A percentile compares a stretch with the other conserved stretches of the same genome.
Evolutionary conservation across 2,888 invertebrate species (phyloP).

Genomic region (Cantharis nigra): DNA sequence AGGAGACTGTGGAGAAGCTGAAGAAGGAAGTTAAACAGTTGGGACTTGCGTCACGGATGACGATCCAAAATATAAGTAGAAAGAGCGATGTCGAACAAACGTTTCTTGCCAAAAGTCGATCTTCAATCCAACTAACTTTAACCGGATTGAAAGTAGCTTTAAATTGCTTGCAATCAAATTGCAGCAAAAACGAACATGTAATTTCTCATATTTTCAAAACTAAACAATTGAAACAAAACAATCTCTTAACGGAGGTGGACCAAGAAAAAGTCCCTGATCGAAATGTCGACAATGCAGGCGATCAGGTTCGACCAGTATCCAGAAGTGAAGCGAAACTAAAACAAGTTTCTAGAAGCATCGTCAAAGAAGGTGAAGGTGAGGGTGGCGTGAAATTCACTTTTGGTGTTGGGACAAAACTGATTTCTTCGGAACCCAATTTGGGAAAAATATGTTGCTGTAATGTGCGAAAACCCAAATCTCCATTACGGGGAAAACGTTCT

Average conservation of each 20-base stretch:
- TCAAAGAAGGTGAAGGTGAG: not conserved
- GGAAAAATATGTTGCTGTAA: not conserved
- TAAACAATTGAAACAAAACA: not conserved
- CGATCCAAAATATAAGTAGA: not conserved
- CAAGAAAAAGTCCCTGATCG: not conserved
- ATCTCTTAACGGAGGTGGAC: too few relatives aligned
- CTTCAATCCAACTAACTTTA: not conserved
- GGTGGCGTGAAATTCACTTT: not conserved
- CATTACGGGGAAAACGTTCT: not conserved
- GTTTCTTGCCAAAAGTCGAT: not conserved
- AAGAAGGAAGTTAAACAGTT: not conserved
- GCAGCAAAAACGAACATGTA: not conserved
- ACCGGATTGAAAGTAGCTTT: not conserved
- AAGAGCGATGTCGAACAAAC: not conserved
- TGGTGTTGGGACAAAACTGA: not conserved
- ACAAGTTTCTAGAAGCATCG: not conserved
- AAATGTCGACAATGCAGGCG: not conserved
- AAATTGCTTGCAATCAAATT: not conserved
- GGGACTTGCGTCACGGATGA: not conserved
- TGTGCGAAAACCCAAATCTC: not conserved
- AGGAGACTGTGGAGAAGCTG: not conserved
- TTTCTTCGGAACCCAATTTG: not conserved
- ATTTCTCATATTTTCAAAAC: not conserved
- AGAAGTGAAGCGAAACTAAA: not conserved
- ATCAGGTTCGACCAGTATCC: not conserved